Conservation (phyloP, 2,797 vertebrate species). For the Pangasius krempfi region DNA sequence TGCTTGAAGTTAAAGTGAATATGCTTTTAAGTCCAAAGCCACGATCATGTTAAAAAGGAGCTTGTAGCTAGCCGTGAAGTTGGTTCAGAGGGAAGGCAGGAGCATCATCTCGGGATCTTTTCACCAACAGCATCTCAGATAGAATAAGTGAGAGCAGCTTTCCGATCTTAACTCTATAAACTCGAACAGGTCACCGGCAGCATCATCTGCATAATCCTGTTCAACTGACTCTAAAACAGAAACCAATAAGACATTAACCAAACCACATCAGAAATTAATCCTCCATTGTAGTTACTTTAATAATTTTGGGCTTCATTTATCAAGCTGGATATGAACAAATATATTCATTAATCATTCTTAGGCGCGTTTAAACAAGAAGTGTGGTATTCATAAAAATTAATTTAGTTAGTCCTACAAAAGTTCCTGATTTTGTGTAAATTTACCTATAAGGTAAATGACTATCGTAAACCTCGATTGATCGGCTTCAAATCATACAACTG, state of each 20-base stretch:
- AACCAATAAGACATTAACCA: neutral
- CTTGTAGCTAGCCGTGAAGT: neutral
- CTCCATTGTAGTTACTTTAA: neutral
- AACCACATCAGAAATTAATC: neutral
- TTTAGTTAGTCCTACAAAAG: neutral
- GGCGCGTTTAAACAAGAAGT: neutral
- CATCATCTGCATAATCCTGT: neutral
- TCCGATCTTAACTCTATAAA: neutral
- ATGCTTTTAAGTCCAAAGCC: neutral
- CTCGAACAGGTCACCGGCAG: neutral
- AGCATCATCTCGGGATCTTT: neutral
- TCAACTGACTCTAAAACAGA: neutral
- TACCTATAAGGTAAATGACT: neutral
- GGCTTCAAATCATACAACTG: neutral
- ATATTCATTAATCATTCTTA: neutral
- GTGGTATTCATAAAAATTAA: neutral
- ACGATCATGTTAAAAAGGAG: neutral
- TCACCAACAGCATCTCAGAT: neutral
- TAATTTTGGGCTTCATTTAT: neutral
- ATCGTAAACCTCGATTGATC: neutral
- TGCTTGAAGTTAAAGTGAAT: neutral
- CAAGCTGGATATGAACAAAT: neutral
- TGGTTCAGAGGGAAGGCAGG: neutral
- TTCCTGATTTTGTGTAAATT: neutral
- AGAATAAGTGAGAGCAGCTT: neutral